A percentile compares a stretch with the other conserved stretches of the same genome.
Evolutionary conservation across 2,888 invertebrate genomes (phyloP).

Genomic region (Chelonus formosanus): DNA sequence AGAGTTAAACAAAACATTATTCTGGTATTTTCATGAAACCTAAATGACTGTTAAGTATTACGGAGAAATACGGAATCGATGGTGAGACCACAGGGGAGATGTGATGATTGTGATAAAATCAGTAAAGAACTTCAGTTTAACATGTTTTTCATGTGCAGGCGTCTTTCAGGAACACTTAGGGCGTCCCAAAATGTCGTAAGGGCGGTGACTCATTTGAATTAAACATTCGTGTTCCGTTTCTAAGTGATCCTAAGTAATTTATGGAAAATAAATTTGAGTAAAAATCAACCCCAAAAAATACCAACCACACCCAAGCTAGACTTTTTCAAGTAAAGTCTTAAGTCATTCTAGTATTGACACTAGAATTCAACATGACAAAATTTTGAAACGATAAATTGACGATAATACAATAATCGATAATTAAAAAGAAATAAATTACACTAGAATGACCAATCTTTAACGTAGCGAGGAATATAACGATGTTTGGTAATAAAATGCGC

Average conservation of each 20-base stretch:
- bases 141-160: slow-evolving; percentile 29
- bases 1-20: neutral
- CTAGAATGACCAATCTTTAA: too few relatives aligned
- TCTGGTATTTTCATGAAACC: neutral
- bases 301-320: slow-evolving; percentile 25
- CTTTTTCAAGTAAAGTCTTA: slow-evolving; percentile 17
- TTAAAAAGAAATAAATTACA: too few relatives aligned
- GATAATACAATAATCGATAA: too few relatives aligned
- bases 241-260: slow-evolving; percentile 40
- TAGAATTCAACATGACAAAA: too few relatives aligned
- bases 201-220: slow-evolving; percentile 44
- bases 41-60: too few relatives aligned
- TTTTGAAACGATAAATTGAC: too few relatives aligned
- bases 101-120: slow-evolving; percentile 26
- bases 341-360: too few relatives aligned
- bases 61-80: slow-evolving; percentile 10
- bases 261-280: slow-evolving; percentile 44
- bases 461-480: too few relatives aligned
- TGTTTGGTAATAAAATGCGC: too few relatives aligned
- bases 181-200: slow-evolving; percentile 41
- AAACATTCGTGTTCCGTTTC: slow-evolving; percentile 38
- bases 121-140: neutral
- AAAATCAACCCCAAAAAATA: slow-evolving; percentile 38
- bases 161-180: slow-evolving; percentile 45
- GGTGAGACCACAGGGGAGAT: slow-evolving; percentile 29